Conservation (phyloP, 2,113 vertebrate genomes). For the Cheilinus undulatus region DNA sequence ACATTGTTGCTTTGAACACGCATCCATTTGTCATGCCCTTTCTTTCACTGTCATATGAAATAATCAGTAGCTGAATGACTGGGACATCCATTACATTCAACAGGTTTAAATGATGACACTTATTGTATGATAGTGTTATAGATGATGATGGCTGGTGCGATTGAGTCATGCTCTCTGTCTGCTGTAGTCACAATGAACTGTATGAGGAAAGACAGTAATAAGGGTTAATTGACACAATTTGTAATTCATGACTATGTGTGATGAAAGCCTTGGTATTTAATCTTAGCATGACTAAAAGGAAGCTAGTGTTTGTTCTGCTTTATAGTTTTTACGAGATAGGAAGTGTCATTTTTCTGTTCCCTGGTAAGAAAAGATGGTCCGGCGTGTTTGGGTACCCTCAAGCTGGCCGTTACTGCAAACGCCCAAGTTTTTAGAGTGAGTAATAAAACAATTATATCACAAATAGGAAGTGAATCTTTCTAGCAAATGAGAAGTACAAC, state of each 20-base stretch:
- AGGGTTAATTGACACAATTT: neutral
- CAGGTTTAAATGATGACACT: neutral
- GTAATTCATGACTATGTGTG: neutral
- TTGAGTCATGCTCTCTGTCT: neutral
- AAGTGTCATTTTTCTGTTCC: neutral
- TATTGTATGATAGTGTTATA: neutral
- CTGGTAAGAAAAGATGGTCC: neutral
- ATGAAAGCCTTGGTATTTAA: neutral
- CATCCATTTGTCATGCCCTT: constrained; percentile 15
- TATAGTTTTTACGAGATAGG: neutral
- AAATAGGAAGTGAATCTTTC: constrained; percentile 36
- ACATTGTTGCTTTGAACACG: too few species aligned
- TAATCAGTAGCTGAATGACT: neutral
- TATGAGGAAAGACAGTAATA: neutral
- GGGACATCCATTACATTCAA: constrained; percentile 13
- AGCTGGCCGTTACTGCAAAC: neutral
- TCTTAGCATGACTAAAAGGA: neutral
- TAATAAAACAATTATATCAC: neutral
- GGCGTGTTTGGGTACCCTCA: neutral
- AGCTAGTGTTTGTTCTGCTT: neutral
- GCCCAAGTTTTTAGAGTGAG: neutral
- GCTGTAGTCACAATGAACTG: neutral
- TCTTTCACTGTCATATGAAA: neutral
- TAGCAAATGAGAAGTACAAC: constrained; percentile 44
- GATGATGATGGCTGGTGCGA: neutral